Base-by-base conservation (phyloP, 2,113 vertebrate genomes). In the Eurystomus gularis region DNA sequence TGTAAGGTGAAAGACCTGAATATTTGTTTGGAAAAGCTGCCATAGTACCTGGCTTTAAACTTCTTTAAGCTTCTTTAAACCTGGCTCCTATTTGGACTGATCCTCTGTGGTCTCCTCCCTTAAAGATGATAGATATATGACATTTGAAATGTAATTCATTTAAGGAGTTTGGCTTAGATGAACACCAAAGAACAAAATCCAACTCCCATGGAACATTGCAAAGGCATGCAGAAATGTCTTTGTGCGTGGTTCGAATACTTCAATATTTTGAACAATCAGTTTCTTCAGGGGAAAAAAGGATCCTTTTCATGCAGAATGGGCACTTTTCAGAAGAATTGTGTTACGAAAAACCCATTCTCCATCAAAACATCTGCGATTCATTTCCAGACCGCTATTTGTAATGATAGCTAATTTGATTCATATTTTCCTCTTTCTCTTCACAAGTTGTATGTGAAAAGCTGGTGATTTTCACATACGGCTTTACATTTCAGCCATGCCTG, bases 351-450 rank as follows among this genome's bases (percentile, higher is more conserved):
- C 1, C 11, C 87, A 83, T 95, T 96, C 86, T 97, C 77, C 88
- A 81, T 93, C 88, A 86, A 93, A 93, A 94, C 92, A 94, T 95
- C 96, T 97, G 95, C 1, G 13, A 86, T 91, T 95, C 88, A 97
- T 96, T 96, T 96, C 80, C 82, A 94, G 87, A 93, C 85, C 85
- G 71, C 92, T 94, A 60, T 95, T 95, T 96, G 88, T 93, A 96
- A 96, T 90, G 94, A 96, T 92, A 96, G 96, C 86, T 97, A 97
- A 96, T 95, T 96, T 94, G 94, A 95, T 95, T 97, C 90, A 90
- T 95, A 96, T 96, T 97, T 96, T 86, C 88, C 60, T 94, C 51
- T 70, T 92, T 94, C 85, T 94, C 82, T 93, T 96, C 82, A 88
- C 79, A 92, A 95, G 82, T 80, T 75, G 52, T 71, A 62, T 92